A percentile compares a stretch with the other conserved stretches of the same genome.
Conservation (phyloP, 2,113 vertebrate species). For the Gulo gulo region DNA sequence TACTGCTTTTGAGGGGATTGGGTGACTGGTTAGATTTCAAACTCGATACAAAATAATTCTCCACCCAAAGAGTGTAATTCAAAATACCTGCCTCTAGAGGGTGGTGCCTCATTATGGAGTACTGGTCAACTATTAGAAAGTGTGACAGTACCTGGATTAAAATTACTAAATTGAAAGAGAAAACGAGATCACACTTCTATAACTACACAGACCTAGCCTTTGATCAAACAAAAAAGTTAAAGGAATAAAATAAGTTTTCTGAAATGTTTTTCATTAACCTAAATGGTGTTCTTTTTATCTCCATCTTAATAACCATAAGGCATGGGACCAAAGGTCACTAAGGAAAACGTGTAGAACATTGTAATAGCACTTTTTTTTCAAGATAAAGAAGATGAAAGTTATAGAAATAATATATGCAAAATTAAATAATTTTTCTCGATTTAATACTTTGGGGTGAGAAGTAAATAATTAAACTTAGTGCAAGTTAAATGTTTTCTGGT, state of each 20-base stretch:
- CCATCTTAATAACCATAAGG: neutral
- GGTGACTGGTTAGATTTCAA: neutral
- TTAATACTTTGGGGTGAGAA: neutral
- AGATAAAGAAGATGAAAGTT: neutral
- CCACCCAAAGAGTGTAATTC: neutral
- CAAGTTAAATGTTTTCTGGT: neutral
- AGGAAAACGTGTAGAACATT: neutral
- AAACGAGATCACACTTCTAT: neutral
- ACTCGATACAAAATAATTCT: neutral
- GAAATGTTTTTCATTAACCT: conserved; percentile 34
- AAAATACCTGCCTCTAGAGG: conserved; percentile 42
- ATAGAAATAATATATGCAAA: neutral
- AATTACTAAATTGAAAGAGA: neutral
- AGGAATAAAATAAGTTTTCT: neutral
- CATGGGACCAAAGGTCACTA: neutral
- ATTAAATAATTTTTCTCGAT: neutral
- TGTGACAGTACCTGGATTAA: neutral
- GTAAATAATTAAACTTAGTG: neutral
- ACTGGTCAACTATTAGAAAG: neutral
- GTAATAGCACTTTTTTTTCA: neutral
- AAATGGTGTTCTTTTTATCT: neutral
- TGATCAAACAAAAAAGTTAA: neutral
- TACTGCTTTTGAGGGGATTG: neutral
- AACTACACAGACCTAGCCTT: neutral
- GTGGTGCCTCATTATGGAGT: neutral